These are phyloP conservation scores for Trinectes maculatus DNA, from an alignment of 2,113 vertebrate genomes.

Conservation along the genomic window DNA sequence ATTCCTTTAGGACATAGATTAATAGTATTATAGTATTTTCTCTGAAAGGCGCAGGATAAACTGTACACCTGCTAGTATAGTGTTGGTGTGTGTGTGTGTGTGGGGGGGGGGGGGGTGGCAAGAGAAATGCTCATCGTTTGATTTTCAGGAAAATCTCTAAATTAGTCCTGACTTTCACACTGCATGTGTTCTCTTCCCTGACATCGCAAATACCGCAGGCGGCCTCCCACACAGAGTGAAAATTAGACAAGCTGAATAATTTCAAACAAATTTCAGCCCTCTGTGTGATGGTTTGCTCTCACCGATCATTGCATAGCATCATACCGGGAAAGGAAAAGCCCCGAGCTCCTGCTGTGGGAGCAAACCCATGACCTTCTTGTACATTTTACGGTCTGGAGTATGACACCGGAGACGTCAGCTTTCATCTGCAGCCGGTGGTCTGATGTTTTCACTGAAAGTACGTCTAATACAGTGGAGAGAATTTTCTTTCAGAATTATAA, in stretches of 20 bases:
- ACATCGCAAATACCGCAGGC: slow-evolving; percentile 26
- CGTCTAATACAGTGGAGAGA: neutral
- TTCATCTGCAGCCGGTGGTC: neutral
- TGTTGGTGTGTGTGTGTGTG: slow-evolving; percentile 29
- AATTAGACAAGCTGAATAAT: slow-evolving; percentile 37
- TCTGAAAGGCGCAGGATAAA: slow-evolving; percentile 45
- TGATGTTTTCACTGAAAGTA: neutral
- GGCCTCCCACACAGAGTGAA: slow-evolving; percentile 19
- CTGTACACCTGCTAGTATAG: slow-evolving; percentile 11
- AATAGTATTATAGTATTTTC: slow-evolving; percentile 73
- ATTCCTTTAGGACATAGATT: slow-evolving; percentile 65
- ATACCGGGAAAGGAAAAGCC: slow-evolving; percentile 1
- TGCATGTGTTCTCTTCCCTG: slow-evolving; percentile 12
- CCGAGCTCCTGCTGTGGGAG: neutral
- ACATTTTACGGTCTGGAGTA: neutral
- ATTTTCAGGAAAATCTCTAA: slow-evolving; percentile 7
- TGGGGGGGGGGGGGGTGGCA: neutral
- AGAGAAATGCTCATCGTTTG: slow-evolving; percentile 11
- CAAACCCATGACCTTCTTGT: slow-evolving; percentile 9
- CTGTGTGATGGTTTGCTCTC: slow-evolving; percentile 20
- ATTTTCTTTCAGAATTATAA: neutral
- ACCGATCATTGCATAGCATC: slow-evolving; percentile 5
- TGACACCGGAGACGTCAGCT: slow-evolving; percentile 13
- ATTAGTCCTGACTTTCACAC: slow-evolving; percentile 28
- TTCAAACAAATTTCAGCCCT: slow-evolving; percentile 17